Conservation (phyloP, 2,888 invertebrate genomes). For the Cistogaster globosa region DNA sequence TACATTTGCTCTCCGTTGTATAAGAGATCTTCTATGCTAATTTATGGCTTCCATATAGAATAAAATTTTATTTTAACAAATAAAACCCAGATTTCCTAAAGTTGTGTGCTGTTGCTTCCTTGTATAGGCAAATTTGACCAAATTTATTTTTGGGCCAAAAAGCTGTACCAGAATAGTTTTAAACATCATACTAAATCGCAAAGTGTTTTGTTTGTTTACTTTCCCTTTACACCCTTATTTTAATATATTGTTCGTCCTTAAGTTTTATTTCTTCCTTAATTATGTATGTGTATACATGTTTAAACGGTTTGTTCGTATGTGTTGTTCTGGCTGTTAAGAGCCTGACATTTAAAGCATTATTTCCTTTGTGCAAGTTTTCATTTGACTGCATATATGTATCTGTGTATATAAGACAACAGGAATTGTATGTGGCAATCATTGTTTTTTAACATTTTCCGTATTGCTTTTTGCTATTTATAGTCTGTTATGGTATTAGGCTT, state of each 20-base stretch:
- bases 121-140: slow-evolving; percentile 23
- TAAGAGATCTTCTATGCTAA: slow-evolving; percentile 40
- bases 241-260: slow-evolving; percentile 60
- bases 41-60: not conserved
- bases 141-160: slow-evolving; percentile 21
- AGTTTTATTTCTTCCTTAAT: slow-evolving; percentile 26
- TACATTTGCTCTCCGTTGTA: not conserved
- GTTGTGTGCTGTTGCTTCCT: slow-evolving; percentile 61
- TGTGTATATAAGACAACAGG: not conserved
- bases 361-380: not conserved
- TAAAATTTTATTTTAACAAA: slow-evolving; percentile 29
- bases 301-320: not conserved
- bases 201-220: not conserved
- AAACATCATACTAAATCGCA: not conserved
- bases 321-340: slow-evolving; percentile 21
- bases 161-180: slow-evolving; percentile 28
- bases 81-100: slow-evolving; percentile 58
- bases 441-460: slow-evolving; percentile 57
- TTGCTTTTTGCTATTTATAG: slow-evolving; percentile 33
- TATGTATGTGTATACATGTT: not conserved
- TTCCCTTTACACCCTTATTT: slow-evolving; percentile 42
- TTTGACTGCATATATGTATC: not conserved
- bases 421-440: slow-evolving; percentile 39
- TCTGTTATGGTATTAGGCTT: slow-evolving; percentile 66
- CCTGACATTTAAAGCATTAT: slow-evolving; percentile 21